Conservation (phyloP, 2,113 vertebrate genomes). For the Helogale parvula region DNA sequence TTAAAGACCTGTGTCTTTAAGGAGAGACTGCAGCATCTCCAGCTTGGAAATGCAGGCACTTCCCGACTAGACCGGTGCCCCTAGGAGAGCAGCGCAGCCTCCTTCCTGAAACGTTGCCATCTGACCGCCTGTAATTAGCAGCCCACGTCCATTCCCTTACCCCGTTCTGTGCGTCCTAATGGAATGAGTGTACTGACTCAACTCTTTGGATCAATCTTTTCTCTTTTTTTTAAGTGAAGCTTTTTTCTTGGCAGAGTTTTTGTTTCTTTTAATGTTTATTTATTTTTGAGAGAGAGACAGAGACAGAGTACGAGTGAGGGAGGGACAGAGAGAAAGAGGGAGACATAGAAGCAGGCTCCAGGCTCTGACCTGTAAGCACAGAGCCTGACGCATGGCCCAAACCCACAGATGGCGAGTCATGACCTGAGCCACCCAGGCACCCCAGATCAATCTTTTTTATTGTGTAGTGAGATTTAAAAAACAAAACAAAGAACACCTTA, state of each 20-base stretch:
- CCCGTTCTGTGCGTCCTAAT: neutral
- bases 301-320: too few species aligned
- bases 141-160: neutral
- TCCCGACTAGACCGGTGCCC: neutral
- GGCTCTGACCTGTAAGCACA: too few species aligned
- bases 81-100: neutral
- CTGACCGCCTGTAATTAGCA: neutral
- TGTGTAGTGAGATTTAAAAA: neutral
- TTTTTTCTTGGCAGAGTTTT: too few species aligned
- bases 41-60: neutral
- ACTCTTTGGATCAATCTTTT: neutral
- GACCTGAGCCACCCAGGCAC: too few species aligned
- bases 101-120: neutral
- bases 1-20: neutral
- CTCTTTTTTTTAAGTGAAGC: too few species aligned
- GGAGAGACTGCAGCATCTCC: neutral
- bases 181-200: neutral
- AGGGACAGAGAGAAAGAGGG: too few species aligned
- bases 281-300: too few species aligned
- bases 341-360: too few species aligned
- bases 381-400: too few species aligned
- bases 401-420: too few species aligned
- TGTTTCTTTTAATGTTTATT: too few species aligned
- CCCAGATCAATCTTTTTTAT: neutral
- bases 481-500: neutral